These are phyloP conservation scores for Drosophila leonis DNA, from an alignment of 2,888 invertebrate species.

Conservation along the genomic window DNA sequence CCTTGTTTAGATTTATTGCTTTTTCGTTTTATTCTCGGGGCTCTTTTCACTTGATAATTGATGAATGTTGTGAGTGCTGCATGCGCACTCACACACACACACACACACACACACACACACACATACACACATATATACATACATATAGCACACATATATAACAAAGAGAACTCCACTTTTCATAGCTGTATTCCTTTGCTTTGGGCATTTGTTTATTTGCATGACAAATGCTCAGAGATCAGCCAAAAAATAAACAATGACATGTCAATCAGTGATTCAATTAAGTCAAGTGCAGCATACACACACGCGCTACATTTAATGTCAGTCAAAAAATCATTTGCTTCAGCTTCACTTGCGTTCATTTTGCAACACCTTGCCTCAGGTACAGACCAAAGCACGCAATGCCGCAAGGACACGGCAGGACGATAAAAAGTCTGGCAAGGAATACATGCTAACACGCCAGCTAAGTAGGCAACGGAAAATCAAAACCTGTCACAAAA, in stretches of 20 bases:
- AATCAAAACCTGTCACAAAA: conserved; percentile 55
- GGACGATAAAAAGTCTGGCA: conserved; percentile 24
- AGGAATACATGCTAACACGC: conserved; percentile 55
- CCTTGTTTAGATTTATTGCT: conserved; percentile 75
- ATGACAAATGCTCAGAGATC: conserved; percentile 41
- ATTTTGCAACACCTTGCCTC: conserved; percentile 36
- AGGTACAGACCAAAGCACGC: conserved; percentile 32
- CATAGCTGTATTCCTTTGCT: conserved; percentile 17
- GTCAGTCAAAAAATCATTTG: conserved; percentile 24
- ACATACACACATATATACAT: conserved; percentile 11
- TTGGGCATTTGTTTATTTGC: conserved; percentile 42
- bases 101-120: conserved; percentile 14
- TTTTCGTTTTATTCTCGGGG: conserved; percentile 40
- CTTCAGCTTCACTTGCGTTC: conserved; percentile 36
- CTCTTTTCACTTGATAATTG: conserved; percentile 74
- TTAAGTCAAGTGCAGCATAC: conserved; percentile 69
- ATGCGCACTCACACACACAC: conserved; percentile 11
- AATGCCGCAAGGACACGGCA: conserved; percentile 1
- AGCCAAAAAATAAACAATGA: conserved; percentile 41
- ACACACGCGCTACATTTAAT: background rate
- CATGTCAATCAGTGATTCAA: conserved; percentile 74
- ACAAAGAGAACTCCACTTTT: conserved; percentile 6
- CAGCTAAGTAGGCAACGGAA: conserved; percentile 57
- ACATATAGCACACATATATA: background rate
- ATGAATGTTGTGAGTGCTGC: conserved; percentile 66